phyloP scores from a whole-genome alignment of 2,888 invertebrate species.

The Antheraea assamensis region DNA sequence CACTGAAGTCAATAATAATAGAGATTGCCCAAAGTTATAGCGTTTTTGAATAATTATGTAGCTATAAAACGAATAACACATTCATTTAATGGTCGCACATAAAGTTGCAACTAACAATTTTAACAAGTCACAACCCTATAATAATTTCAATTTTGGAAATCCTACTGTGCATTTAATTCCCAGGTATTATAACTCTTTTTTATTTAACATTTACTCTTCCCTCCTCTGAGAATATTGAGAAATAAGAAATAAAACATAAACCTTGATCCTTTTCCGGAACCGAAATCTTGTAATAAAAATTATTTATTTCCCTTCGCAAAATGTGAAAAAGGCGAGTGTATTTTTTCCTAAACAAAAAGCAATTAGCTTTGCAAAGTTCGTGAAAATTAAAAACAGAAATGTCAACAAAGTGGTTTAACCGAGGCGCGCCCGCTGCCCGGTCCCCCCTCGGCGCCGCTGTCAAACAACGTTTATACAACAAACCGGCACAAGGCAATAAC shows the following conservation, averaged over 20 bases:
- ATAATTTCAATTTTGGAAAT: not conserved
- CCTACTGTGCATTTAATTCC: not conserved
- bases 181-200: not conserved
- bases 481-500: constrained; percentile 69
- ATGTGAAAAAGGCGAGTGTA: not conserved
- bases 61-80: not conserved
- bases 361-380: constrained; percentile 29
- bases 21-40: not conserved
- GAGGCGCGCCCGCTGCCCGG: constrained; percentile 30
- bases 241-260: not conserved
- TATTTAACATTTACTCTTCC: not conserved
- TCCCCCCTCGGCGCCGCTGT: constrained; percentile 50
- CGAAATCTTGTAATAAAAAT: not conserved
- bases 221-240: not conserved
- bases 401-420: constrained; percentile 62
- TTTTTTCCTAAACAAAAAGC: constrained; percentile 37
- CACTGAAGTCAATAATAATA: not conserved
- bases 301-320: constrained; percentile 1
- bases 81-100: not conserved
- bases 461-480: constrained; percentile 76
- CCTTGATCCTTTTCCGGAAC: not conserved
- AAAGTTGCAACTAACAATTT: not conserved
- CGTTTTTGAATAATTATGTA: not conserved
- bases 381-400: constrained; percentile 60
- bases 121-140: not conserved